Percentiles rank a stretch among this genome's conserved stretches.
phyloP scores from a whole-genome alignment of 2,888 invertebrate genomes.

The Nomada lathburiana region DNA sequence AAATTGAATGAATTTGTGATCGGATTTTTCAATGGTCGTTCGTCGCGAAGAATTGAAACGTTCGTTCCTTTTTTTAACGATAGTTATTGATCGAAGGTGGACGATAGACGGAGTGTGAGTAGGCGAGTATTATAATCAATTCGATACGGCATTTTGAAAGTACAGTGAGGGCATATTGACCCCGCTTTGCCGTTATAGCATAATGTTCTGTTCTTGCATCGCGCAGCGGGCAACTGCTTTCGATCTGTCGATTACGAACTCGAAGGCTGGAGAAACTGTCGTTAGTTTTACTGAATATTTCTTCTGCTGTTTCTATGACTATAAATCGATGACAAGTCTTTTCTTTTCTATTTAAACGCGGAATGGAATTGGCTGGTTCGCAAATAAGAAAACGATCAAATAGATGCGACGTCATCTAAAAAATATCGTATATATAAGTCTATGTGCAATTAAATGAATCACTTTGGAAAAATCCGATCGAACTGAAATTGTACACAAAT shows the following conservation, averaged over 20 bases:
- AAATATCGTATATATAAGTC: too few relatives aligned
- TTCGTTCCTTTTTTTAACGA: background rate
- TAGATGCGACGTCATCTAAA: too few relatives aligned
- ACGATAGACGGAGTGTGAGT: too few relatives aligned
- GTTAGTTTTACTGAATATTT: background rate
- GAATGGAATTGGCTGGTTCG: too few relatives aligned
- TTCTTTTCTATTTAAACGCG: too few relatives aligned
- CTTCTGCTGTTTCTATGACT: background rate
- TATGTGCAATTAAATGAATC: too few relatives aligned
- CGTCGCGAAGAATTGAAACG: background rate
- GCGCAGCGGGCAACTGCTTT: background rate
- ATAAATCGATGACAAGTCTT: too few relatives aligned
- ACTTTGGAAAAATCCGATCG: too few relatives aligned
- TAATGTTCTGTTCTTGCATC: background rate
- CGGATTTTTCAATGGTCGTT: too few relatives aligned
- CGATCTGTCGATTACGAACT: background rate
- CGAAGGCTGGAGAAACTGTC: background rate
- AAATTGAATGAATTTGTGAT: too few relatives aligned
- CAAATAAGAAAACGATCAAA: too few relatives aligned
- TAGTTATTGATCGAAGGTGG: background rate
- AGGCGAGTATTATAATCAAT: background rate
- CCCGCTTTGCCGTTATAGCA: background rate
- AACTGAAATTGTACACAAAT: too few relatives aligned
- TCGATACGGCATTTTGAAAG: conserved; percentile 2
- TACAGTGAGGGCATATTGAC: background rate